These are phyloP conservation scores for Mastigias papua DNA, from an alignment of 30 jellyfish, hydroid and myxozoan genomes.

Conservation along the genomic window DNA sequence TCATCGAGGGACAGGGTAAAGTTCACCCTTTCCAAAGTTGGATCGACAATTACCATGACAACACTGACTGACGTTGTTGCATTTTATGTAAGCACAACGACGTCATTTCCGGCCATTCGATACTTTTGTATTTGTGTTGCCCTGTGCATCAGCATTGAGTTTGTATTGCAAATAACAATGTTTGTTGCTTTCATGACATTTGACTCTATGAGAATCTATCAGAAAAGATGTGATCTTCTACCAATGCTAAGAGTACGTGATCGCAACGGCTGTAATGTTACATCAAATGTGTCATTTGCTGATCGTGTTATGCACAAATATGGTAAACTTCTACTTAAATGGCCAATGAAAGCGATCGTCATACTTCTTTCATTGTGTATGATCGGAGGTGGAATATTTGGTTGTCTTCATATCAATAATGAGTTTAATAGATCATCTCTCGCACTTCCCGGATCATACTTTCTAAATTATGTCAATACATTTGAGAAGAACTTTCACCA, in stretches of 20 bases:
- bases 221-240: constrained; percentile 23
- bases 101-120: constrained; percentile 77
- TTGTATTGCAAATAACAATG: constrained; percentile 56
- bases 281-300: neutral
- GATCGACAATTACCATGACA: constrained; percentile 89
- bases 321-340: constrained; percentile 18
- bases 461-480: constrained; percentile 19
- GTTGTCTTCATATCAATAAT: constrained; percentile 24
- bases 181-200: constrained; percentile 71
- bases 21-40: constrained; percentile 57
- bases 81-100: constrained; percentile 68
- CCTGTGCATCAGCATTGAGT: constrained; percentile 55
- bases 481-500: constrained; percentile 49
- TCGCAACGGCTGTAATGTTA: neutral
- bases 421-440: constrained; percentile 27
- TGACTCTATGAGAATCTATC: constrained; percentile 64
- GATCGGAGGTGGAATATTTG: constrained; percentile 54
- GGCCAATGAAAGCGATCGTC: constrained; percentile 26
- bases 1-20: constrained; percentile 55
- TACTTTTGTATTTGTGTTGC: constrained; percentile 78
- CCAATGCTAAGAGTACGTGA: constrained; percentile 36
- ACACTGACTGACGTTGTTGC: constrained; percentile 85
- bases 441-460: constrained; percentile 22
- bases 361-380: constrained; percentile 21
- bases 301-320: constrained; percentile 15